phyloP scores from a whole-genome alignment of 2,888 invertebrate species.

The Tetrapedia diversipes region DNA sequence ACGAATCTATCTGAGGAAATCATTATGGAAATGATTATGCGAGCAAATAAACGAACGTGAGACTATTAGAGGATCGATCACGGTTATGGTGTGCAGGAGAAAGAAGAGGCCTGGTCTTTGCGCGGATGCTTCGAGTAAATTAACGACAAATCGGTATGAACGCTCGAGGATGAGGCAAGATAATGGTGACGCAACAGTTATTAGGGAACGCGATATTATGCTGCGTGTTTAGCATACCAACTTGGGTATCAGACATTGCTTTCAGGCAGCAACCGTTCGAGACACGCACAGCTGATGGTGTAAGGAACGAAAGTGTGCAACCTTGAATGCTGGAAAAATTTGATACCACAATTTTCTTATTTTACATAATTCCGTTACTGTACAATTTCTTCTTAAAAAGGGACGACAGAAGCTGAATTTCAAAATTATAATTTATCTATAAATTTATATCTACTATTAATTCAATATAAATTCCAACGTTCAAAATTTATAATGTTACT shows the following conservation, averaged over 20 bases:
- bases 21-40: conserved; percentile 1
- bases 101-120: background rate
- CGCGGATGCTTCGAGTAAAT: conserved; percentile 8
- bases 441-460: too few relatives aligned
- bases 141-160: conserved; percentile 28
- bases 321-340: too few relatives aligned
- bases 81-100: background rate
- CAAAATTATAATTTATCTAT: too few relatives aligned
- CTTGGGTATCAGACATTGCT: background rate
- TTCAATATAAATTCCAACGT: too few relatives aligned
- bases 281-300: background rate
- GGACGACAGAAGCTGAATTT: too few relatives aligned
- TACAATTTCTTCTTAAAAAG: too few relatives aligned
- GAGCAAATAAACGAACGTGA: conserved; percentile 24
- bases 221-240: background rate
- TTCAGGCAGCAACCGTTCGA: background rate
- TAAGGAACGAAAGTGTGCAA: background rate
- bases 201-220: conserved; percentile 7
- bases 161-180: background rate
- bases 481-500: too few relatives aligned
- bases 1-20: conserved; percentile 27
- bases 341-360: too few relatives aligned
- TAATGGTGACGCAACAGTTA: conserved; percentile 6
- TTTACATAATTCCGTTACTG: too few relatives aligned
- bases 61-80: conserved; percentile 23